Base-by-base conservation (phyloP, 2,888 invertebrate species). In the Andrena fulva region DNA sequence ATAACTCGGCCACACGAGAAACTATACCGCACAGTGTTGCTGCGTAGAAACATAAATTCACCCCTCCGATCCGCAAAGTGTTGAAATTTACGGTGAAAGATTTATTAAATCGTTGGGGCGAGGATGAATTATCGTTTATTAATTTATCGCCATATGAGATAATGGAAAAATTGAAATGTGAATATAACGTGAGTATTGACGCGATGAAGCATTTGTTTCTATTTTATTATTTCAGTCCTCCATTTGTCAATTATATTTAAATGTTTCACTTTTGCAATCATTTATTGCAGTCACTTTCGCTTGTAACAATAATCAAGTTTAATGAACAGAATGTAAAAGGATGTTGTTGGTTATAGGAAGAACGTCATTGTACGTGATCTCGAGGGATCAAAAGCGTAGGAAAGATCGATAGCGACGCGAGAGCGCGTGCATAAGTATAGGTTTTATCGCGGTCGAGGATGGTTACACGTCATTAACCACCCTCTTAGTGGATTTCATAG, bases 401-500 rank as follows among this genome's bases (percentile, higher is more conserved):
- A 56, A 29, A 71, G 85, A 88, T 86, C 66, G 88, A 88, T 86
- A 62, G 52, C 68, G 62, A 66, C 48, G 64, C 50, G 56, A 20
- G 52, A 77, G 69, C 52, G 60, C 68, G 59, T 29, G 48, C 74
- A 50, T 69, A 77, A 72, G 82, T 75, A 62, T 75, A 67, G 64
- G 73, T 81, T 78, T 63, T 82, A 73, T 83, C 77, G 73, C 60
- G 82, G 68, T 66, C 66, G 68, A 66, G 74, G 70, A 84, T 80
- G 73, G 88, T 88, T 82, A 88, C 87, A 84, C 79, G 74, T 87
- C 88, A 87, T 88, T 88, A 88, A 87, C 80, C 85, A 88, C 87
- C 85, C 85, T 80, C 42, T 72, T 77, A 77, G 77, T 73, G 69
- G 66, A 73, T 85, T 80, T 77, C 77, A 50, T 70, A 69, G 56